Conservation (phyloP, 2,113 vertebrate species). For the Nothobranchius furzeri region DNA sequence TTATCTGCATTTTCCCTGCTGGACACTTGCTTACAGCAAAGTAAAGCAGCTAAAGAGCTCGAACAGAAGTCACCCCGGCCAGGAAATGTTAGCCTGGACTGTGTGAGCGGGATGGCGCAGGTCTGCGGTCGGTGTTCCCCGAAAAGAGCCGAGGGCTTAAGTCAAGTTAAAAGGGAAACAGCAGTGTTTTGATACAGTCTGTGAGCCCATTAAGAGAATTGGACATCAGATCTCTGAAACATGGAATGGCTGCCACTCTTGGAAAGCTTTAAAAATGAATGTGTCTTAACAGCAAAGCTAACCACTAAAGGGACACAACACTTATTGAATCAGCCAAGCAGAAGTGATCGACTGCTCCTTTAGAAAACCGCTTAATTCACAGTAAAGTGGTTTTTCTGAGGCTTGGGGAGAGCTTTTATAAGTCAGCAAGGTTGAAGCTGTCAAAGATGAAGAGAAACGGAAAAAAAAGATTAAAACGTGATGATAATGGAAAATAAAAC, state of each 20-base stretch:
- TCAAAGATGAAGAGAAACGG: slow-evolving; percentile 51
- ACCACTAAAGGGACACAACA: slow-evolving; percentile 68
- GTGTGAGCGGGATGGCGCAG: slow-evolving; percentile 31
- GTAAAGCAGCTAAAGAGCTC: slow-evolving; percentile 5
- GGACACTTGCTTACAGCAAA: slow-evolving; percentile 8
- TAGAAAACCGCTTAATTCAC: slow-evolving; percentile 72
- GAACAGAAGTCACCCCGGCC: slow-evolving; percentile 1
- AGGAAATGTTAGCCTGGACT: slow-evolving; percentile 30
- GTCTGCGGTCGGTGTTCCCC: slow-evolving; percentile 33
- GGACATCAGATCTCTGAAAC: slow-evolving; percentile 69
- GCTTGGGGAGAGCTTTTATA: slow-evolving; percentile 57
- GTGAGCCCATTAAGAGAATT: slow-evolving; percentile 67
- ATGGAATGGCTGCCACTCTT: slow-evolving; percentile 51
- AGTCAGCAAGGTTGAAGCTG: slow-evolving; percentile 67
- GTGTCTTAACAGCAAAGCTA: slow-evolving; percentile 60
- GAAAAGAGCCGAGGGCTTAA: slow-evolving; percentile 45
- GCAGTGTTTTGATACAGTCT: slow-evolving; percentile 60
- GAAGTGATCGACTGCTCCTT: slow-evolving; percentile 73
- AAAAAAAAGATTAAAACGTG: slow-evolving; percentile 60
- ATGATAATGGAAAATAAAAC: slow-evolving; percentile 50
- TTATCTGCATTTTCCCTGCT: not conserved
- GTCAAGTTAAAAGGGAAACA: slow-evolving; percentile 57
- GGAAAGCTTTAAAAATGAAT: slow-evolving; percentile 72
- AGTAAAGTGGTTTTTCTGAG: slow-evolving; percentile 49
- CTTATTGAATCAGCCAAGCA: slow-evolving; percentile 73